Base-by-base conservation (phyloP, 2,113 vertebrate species). In the Daboia siamensis region DNA sequence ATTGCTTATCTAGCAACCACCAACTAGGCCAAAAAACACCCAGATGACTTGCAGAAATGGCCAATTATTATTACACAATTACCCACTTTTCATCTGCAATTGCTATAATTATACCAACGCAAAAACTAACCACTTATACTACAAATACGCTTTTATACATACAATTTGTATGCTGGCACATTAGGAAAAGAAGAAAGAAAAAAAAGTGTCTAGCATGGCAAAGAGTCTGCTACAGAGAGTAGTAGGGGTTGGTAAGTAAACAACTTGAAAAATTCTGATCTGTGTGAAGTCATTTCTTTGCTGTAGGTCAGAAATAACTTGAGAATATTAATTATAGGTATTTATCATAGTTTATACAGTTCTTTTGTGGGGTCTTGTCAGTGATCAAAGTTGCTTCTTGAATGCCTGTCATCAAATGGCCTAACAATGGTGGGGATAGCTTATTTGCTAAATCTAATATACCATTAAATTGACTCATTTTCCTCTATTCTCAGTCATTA, bases 351-450 rank as follows among this genome's bases (percentile, higher is more conserved):
- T 96, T 97, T 95, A 95, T 97, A 96, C 91, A 95, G 97, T 97
- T 64, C 80, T 90, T 98, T 96, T 95, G 95, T 94, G 92, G 95
- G 94, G 96, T 95, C 96, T 94, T 95, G 94, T 96, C 95, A 93
- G 94, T 97, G 97, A 97, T 98, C 97, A 98, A 97, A 98, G 97
- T 92, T 94, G 61, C 90, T 95, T 97, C 96, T 94, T 96, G 96
- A 96, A 96, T 89, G 48, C 94, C 95, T 96, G 96, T 97, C 97
- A 97, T 97, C 97, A 96, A 97, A 94, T 94, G 95, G 97, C 96
- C 26, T 69, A 96, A 96, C 89, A 93, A 96, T 95, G 93, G 93
- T 92, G 93, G 96, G 92, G 97, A 96, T 94, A 94, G 94, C 93
- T 98, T 96, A 97, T 98, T 97, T 97, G 94, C 95, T 96, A 96